phyloP scores from a whole-genome alignment of 1,140 invertebrate species.

The Drosophila nebulosa region DNA sequence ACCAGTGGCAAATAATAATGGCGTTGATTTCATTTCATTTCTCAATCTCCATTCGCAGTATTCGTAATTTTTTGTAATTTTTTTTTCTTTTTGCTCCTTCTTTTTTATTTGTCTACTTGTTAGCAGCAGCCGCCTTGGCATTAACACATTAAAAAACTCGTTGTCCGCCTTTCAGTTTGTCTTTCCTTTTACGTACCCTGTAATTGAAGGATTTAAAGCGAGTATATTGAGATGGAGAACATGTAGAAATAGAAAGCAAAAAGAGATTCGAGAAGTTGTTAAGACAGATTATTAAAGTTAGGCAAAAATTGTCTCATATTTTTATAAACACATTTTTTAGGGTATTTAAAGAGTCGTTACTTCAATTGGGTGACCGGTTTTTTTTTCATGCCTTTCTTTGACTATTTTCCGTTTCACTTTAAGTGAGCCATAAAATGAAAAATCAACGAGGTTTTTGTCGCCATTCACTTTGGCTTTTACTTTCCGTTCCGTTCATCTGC shows the following conservation, averaged over 20 bases:
- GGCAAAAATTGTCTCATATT: no score
- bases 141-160: constrained; percentile 69
- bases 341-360: neutral
- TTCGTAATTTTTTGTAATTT: constrained; percentile 4
- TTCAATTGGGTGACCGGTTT: neutral
- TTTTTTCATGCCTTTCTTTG: neutral
- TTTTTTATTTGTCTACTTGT: constrained; percentile 69
- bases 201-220: neutral
- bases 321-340: neutral
- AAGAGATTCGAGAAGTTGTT: no score
- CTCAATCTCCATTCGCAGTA: constrained; percentile 40
- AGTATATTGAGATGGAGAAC: no score
- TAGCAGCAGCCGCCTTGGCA: constrained; percentile 48
- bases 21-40: constrained; percentile 71
- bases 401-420: constrained; percentile 52
- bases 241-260: no score
- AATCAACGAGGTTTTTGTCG: constrained; percentile 50
- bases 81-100: constrained; percentile 1
- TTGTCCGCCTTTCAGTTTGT: constrained; percentile 5
- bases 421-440: constrained; percentile 60
- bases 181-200: neutral
- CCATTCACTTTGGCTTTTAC: constrained; percentile 11
- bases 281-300: no score
- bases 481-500: neutral
- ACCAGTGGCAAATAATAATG: constrained; percentile 63